Percentiles rank a stretch among this genome's conserved stretches.
These are phyloP conservation scores for Hemichromis elongatus DNA, from an alignment of 2,113 vertebrate genomes.

Conservation along the genomic window DNA sequence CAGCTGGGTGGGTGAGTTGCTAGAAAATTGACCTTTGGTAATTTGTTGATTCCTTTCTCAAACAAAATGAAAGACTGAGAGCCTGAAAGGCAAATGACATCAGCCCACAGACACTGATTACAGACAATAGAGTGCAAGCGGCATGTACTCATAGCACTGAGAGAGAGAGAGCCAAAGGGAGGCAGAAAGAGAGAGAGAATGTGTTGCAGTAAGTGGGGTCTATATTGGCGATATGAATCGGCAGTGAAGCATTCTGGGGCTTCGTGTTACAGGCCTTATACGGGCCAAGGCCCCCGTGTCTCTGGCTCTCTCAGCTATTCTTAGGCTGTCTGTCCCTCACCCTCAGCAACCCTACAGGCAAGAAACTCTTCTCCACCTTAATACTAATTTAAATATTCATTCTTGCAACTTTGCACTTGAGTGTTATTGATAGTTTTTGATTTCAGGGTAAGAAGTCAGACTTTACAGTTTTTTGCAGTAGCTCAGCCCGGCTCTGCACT, in stretches of 20 bases:
- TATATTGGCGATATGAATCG: constrained; percentile 68
- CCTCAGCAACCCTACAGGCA: constrained; percentile 57
- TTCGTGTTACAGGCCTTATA: constrained; percentile 71
- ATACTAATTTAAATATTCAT: neutral
- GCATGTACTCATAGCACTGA: constrained; percentile 8
- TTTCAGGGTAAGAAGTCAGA: neutral
- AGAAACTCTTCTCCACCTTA: constrained; percentile 9
- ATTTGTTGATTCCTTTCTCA: constrained; percentile 26
- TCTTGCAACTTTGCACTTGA: neutral
- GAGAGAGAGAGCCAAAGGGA: constrained; percentile 49
- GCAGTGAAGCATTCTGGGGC: constrained; percentile 66
- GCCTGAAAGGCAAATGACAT: neutral
- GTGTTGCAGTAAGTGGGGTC: constrained; percentile 71
- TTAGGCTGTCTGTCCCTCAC: constrained; percentile 54
- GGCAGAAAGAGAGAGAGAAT: constrained; percentile 50
- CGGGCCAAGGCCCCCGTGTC: constrained; percentile 53
- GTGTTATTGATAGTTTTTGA: neutral
- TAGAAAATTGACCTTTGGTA: neutral
- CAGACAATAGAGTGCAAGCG: constrained; percentile 26
- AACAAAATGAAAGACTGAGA: neutral
- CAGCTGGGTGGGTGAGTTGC: neutral
- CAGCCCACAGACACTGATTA: neutral
- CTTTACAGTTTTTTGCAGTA: neutral
- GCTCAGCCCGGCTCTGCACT: neutral
- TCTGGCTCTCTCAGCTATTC: constrained; percentile 60